Evolutionary conservation across 2,888 invertebrate genomes (phyloP), one percentile per base, ranked within the genome.

Genomic region (Drosophila stalkeri): DNA sequence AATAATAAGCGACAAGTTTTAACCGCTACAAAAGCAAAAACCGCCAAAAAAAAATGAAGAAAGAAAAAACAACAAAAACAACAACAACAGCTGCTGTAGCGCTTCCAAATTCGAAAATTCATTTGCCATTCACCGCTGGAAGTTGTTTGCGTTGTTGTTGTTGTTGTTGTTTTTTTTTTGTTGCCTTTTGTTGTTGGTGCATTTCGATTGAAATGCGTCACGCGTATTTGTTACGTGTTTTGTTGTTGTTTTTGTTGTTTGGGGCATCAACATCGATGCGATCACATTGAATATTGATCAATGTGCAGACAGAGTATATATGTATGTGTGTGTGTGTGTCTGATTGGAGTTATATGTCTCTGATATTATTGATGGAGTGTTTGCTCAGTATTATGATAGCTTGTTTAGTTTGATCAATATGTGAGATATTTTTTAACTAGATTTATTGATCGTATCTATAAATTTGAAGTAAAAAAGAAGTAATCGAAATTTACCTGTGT

Each of bases 121-220:
- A 77, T 71, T 77, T 77, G 75, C 66, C 77, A 77, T 77, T 77
- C 77, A 77, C 77, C 71, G 70, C 64, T 41, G 62, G 41, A 62
- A 54, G 43, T 71, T 78, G 56, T 66, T 57, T 59, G 56, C 64
- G 41, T 51, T 55, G 64, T 69, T 55, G 39, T 33, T 46, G 47
- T 37, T 55, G 39, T 56, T 47, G 9, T 39, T 55, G 16, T 51
- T 46, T 39, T 11, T 20, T 12, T 18, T 11, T 61, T 44, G 60
- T 20, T 69, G 41, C 20, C 43, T 46, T 39, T 37, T 74, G 67
- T 52, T 70, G 55, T 52, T 70, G 55, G 52, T 70, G 72, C 68
- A 75, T 23, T 79, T 72, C 63, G 68, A 72, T 83, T 83, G 62
- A 74, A 74, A 86, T 85, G 84, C 84, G 81, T 81, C 79, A 85